Evolutionary conservation across 53 echinoderm and acorn worm genomes (phyloP), one percentile per base, ranked within the genome.

Genomic region (Holothuria scabra): DNA sequence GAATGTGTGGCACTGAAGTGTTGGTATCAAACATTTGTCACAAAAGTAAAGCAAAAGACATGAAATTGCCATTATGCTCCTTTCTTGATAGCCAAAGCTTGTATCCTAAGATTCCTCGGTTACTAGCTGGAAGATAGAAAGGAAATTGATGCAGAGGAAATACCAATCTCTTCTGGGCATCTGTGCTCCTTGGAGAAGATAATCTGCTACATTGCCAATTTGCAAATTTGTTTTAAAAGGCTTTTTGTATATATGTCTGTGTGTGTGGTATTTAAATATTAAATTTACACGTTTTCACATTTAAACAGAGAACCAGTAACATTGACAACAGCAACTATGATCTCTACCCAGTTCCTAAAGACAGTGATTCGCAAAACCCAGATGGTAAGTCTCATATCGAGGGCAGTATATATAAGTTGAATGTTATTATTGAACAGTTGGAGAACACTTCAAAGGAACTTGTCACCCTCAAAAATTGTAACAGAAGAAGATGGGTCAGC

Each of bases 321-420:
- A 68, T 97, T 82, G 97, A 94, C 64, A 99, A 99, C 87, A 99
- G 99, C 82, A 94, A 93, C 78, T 99, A 99, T 64, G 99, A 99
- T 72, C 83, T 99, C 33, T 99, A 99, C 55, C 92, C 90, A 67
- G 92, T 99, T 9, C 99, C 99, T 30, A 99, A 99, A 85, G 84
- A 91, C 6, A 85, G 83, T 34, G 99, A 99, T 68, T 85, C 92
- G 30, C 90, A 92, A 28, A 97, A 94, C 65, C 97, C 97, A 48
- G 97, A 97, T 64, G 89, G 97, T 97, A 86, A 75, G 92, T 95
- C 19, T 0, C 5, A 9, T 1, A 16, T 6, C 41, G 10, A 41
- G 41, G 10, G 41, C 10, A 4, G 41, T 41, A 41, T 8, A 0
- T 41, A 5, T 41, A 5, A 10, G 41, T 3, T 41, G 41, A 8